Conservation (phyloP, 2,113 vertebrate genomes). For the Bos taurus region DNA sequence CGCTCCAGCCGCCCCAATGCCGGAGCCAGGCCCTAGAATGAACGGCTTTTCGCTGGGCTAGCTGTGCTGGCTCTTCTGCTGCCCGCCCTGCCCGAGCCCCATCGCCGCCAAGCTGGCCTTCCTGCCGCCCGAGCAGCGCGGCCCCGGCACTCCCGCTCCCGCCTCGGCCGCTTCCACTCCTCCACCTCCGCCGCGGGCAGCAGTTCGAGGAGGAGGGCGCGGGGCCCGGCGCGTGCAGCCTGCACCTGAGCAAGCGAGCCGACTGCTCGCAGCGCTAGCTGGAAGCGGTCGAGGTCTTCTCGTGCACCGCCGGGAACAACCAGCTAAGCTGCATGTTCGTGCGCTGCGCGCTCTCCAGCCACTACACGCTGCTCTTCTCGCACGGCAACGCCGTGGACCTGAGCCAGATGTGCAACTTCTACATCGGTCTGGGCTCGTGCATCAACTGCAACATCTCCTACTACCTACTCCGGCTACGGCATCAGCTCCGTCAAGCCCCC, state of each 20-base stretch:
- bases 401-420: conserved; percentile 98
- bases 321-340: background rate
- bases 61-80: background rate
- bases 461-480: conserved; percentile 94
- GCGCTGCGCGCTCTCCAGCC: background rate
- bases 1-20: too few relatives aligned
- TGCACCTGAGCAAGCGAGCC: background rate
- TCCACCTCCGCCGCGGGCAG: too few relatives aligned
- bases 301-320: background rate
- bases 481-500: conserved; percentile 90
- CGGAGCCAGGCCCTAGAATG: too few relatives aligned
- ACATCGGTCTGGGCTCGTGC: conserved; percentile 92
- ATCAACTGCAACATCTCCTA: conserved; percentile 99
- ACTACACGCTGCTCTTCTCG: conserved; percentile 94
- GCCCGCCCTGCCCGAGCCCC: background rate
- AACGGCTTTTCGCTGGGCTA: too few relatives aligned
- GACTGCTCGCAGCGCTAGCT: background rate
- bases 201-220: background rate
- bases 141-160: background rate
- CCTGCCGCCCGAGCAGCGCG: background rate
- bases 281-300: background rate
- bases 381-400: conserved; percentile 96
- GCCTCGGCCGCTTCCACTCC: background rate
- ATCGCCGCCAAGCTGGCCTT: background rate
- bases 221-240: background rate